phyloP scores from a whole-genome alignment of 2,888 invertebrate species.

The Temnothorax rugatulus region DNA sequence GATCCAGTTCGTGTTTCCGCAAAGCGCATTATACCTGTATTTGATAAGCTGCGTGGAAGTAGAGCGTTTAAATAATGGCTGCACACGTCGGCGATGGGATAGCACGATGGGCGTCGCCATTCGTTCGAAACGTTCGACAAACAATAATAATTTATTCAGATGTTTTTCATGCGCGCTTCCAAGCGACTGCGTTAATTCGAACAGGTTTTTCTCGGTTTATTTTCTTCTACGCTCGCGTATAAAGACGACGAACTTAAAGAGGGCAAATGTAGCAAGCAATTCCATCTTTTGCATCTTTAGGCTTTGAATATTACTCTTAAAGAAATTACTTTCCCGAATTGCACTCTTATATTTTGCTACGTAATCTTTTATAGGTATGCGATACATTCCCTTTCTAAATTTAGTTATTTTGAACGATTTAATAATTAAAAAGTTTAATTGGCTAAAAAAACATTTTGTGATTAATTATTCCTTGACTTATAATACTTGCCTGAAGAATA shows the following conservation, averaged over 20 bases:
- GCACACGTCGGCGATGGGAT: conserved; percentile 68
- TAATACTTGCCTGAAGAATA: not conserved
- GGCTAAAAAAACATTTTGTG: not conserved
- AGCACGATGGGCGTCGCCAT: conserved; percentile 72
- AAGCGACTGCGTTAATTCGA: conserved; percentile 66
- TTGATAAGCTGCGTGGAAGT: conserved; percentile 84
- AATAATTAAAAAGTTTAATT: not conserved
- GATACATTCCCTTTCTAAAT: not conserved
- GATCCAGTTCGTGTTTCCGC: conserved; percentile 80
- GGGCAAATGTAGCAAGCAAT: not conserved
- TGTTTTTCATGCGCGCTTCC: conserved; percentile 82
- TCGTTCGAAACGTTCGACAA: conserved; percentile 84
- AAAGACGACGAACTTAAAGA: not conserved
- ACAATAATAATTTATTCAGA: conserved; percentile 86
- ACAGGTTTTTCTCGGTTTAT: conserved; percentile 25
- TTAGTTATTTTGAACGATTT: not conserved
- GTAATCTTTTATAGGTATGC: not conserved
- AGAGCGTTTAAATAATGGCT: conserved; percentile 84
- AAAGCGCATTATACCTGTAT: conserved; percentile 83
- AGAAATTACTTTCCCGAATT: not conserved
- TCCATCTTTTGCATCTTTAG: not conserved
- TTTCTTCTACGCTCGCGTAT: not conserved
- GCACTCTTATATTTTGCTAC: not conserved
- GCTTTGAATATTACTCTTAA: not conserved
- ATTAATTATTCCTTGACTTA: not conserved